phyloP scores from a whole-genome alignment of 2,888 invertebrate genomes.

The Mechanitis mazaeus region DNA sequence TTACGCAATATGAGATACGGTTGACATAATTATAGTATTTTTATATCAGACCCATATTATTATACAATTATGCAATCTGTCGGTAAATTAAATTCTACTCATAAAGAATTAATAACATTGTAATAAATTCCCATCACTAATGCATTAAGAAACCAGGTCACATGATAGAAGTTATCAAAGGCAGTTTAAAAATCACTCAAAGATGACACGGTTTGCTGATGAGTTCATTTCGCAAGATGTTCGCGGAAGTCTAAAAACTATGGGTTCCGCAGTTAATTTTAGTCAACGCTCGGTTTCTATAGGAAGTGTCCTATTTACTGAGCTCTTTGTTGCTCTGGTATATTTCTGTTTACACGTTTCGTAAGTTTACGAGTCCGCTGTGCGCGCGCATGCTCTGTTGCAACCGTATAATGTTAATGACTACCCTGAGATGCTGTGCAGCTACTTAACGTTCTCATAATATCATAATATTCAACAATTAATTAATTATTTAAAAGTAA shows the following conservation, averaged over 20 bases:
- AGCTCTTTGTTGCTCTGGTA: conserved; percentile 66
- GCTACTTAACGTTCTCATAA: conserved; percentile 30
- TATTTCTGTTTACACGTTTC: conserved; percentile 73
- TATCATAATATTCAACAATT: too few species aligned
- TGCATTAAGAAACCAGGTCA: too few species aligned
- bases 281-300: conserved; percentile 49
- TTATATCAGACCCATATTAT: too few species aligned
- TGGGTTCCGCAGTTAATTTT: conserved; percentile 49
- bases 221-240: conserved; percentile 27
- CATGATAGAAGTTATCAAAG: conserved; percentile 5
- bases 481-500: too few species aligned
- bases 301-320: conserved; percentile 69
- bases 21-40: too few species aligned
- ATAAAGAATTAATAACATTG: too few species aligned
- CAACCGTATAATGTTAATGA: conserved; percentile 61
- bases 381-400: conserved; percentile 54
- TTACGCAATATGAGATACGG: too few species aligned
- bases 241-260: conserved; percentile 32
- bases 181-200: conserved; percentile 10
- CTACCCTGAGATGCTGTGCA: conserved; percentile 49
- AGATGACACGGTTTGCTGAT: conserved; percentile 20
- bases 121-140: too few species aligned
- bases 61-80: too few species aligned
- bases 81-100: too few species aligned
- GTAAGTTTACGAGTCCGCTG: conserved; percentile 69